phyloP scores from a whole-genome alignment of 2,888 invertebrate species.

The Ormyrus pomaceus region DNA sequence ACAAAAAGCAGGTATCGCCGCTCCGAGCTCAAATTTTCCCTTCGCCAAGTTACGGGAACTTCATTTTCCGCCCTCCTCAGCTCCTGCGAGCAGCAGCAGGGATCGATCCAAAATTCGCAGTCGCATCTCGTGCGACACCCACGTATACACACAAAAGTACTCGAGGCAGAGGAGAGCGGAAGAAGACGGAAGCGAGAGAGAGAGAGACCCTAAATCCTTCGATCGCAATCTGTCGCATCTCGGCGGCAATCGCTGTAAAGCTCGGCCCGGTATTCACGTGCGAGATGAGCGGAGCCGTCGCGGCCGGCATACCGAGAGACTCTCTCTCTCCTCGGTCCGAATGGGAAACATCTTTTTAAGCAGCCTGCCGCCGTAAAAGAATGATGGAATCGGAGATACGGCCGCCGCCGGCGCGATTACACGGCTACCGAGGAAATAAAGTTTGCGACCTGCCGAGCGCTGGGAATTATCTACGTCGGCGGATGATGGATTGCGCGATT shows the following conservation, averaged over 20 bases:
- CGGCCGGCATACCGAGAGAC: background rate
- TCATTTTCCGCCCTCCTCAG: background rate
- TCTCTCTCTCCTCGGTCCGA: no score
- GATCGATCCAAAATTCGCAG: slow-evolving; percentile 7
- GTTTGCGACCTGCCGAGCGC: no score
- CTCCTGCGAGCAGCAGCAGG: slow-evolving; percentile 1
- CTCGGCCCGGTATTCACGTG: slow-evolving; percentile 12
- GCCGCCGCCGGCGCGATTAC: background rate
- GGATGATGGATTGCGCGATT: no score
- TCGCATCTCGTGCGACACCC: background rate
- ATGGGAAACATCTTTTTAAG: background rate
- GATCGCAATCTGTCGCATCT: slow-evolving; percentile 36
- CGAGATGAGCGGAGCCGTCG: slow-evolving; percentile 16
- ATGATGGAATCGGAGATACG: background rate
- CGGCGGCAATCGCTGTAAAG: background rate
- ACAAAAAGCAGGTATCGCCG: no score
- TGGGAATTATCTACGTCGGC: no score
- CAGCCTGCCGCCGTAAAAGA: background rate
- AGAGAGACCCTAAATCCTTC: slow-evolving; percentile 25
- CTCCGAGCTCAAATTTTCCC: no score
- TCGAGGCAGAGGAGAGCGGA: background rate
- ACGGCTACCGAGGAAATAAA: no score
- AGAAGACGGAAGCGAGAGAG: background rate
- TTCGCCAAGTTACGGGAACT: no score
- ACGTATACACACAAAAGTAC: background rate